phyloP scores from a whole-genome alignment of 1,140 invertebrate genomes.

The Anoplolepis gracilipes region DNA sequence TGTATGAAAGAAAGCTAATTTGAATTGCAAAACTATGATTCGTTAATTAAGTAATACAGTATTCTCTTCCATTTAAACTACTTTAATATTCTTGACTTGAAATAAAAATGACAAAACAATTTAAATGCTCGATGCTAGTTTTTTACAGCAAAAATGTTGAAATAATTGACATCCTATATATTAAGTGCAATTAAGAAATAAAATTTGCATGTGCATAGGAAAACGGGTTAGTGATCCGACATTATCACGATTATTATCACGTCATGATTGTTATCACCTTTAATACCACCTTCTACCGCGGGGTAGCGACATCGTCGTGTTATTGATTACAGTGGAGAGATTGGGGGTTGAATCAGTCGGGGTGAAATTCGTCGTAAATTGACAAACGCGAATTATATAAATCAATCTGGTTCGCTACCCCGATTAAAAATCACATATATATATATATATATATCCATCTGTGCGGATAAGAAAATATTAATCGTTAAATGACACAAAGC shows the following conservation, averaged over 20 bases:
- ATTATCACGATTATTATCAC: background rate
- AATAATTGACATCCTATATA: background rate
- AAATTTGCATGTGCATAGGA: background rate
- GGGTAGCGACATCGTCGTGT: conserved; percentile 70
- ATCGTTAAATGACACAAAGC: background rate
- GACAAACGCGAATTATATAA: background rate
- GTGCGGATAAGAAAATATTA: background rate
- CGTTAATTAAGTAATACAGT: too few species aligned
- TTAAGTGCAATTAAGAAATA: background rate
- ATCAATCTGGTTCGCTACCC: background rate
- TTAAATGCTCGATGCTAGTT: conserved; percentile 6
- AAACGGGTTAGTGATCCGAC: background rate
- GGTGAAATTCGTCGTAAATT: background rate
- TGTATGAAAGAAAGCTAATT: background rate
- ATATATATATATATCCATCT: too few species aligned
- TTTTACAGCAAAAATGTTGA: background rate
- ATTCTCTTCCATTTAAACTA: background rate
- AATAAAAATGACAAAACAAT: background rate
- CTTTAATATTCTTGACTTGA: background rate
- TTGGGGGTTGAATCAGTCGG: background rate
- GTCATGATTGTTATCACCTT: too few species aligned
- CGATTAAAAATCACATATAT: too few species aligned
- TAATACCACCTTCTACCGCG: conserved; percentile 52
- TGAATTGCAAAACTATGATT: too few species aligned
- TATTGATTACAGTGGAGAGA: conserved; percentile 72